A percentile compares a stretch with the other conserved stretches of the same genome.
phyloP scores from a whole-genome alignment of 2,797 vertebrate genomes.

The Fundulus diaphanus region DNA sequence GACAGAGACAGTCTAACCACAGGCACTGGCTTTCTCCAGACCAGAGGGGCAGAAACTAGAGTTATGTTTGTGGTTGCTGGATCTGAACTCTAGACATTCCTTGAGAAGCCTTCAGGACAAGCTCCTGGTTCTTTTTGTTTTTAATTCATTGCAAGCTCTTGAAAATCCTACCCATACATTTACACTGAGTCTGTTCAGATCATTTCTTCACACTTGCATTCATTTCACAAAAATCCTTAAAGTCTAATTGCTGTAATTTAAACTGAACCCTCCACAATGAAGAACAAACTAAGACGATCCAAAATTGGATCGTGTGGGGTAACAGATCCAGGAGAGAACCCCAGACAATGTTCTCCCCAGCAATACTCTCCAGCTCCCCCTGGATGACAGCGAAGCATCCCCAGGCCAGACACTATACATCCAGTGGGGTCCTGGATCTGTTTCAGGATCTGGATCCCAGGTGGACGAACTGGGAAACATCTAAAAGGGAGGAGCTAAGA shows the following conservation, averaged over 20 bases:
- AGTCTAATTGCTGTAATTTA: background rate
- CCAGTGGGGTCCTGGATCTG: too few species aligned
- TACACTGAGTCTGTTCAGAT: background rate
- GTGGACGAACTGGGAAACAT: background rate
- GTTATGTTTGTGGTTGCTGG: conserved; percentile 50
- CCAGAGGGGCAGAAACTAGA: conserved; percentile 30
- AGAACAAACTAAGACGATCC: background rate
- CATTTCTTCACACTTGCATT: conserved; percentile 9
- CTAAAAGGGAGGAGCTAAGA: background rate
- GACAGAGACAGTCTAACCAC: conserved; percentile 3
- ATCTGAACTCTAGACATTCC: conserved; percentile 61
- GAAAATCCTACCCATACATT: conserved; percentile 3
- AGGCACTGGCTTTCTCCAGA: conserved; percentile 12
- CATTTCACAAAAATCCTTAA: conserved; percentile 1
- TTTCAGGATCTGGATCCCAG: background rate
- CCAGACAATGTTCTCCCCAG: too few species aligned
- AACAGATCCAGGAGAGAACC: too few species aligned
- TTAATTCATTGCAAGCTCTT: conserved; percentile 34
- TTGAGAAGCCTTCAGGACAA: conserved; percentile 40
- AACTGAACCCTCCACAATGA: background rate
- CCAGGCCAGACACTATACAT: too few species aligned
- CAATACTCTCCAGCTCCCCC: too few species aligned
- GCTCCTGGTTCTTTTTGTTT: conserved; percentile 39
- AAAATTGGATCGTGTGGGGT: background rate
- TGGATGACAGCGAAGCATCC: background rate